phyloP scores from a whole-genome alignment of 2,113 vertebrate species.

The Salvator merianae region DNA sequence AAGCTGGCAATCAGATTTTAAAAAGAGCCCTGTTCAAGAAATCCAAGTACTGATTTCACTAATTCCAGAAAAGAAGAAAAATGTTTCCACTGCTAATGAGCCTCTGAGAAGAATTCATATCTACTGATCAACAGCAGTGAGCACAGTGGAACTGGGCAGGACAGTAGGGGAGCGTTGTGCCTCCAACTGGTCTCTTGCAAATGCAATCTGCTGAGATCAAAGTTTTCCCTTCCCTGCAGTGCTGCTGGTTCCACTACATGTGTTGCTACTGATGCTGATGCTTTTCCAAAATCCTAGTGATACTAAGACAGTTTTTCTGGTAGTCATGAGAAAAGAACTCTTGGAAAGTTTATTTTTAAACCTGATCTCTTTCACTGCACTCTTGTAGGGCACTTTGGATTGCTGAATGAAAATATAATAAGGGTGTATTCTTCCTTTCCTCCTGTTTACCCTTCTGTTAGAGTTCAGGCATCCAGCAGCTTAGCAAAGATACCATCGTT shows the following conservation, averaged over 20 bases:
- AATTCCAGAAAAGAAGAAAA: background rate
- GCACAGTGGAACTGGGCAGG: too few relatives aligned
- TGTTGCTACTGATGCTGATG: too few relatives aligned
- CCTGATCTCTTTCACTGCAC: background rate
- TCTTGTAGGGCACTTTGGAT: background rate
- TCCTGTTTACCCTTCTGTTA: constrained; percentile 5
- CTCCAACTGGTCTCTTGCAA: too few relatives aligned
- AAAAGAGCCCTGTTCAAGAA: background rate
- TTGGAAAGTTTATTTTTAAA: background rate
- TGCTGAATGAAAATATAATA: background rate
- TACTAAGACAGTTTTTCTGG: background rate
- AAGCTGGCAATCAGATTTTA: too few relatives aligned
- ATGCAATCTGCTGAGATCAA: too few relatives aligned
- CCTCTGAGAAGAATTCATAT: background rate
- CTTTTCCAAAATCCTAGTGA: background rate
- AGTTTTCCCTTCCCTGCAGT: too few relatives aligned
- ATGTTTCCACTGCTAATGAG: background rate
- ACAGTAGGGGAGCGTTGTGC: too few relatives aligned
- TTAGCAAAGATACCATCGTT: background rate
- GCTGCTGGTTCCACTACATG: too few relatives aligned
- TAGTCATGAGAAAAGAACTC: background rate
- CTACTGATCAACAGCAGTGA: too few relatives aligned
- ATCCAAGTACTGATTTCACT: background rate
- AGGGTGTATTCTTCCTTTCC: background rate
- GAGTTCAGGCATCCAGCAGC: background rate